phyloP scores from a whole-genome alignment of 2,797 vertebrate genomes.

The Pipistrellus pygmaeus region DNA sequence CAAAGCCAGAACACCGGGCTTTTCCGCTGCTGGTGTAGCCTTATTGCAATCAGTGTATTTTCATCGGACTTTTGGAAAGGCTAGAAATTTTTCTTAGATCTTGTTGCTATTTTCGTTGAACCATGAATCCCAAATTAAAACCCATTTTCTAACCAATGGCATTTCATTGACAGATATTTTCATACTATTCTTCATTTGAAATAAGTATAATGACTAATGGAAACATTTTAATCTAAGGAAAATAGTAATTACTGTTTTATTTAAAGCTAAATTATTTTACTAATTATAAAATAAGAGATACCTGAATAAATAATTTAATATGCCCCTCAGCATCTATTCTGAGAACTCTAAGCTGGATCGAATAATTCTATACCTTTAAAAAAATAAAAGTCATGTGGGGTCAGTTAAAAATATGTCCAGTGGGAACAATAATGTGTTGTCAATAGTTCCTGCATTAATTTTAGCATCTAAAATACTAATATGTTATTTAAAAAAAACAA shows the following conservation, averaged over 20 bases:
- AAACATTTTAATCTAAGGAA: conserved; percentile 60
- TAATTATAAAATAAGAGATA: conserved; percentile 52
- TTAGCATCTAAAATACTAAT: conserved; percentile 10
- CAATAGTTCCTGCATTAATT: conserved; percentile 41
- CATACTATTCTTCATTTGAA: conserved; percentile 14
- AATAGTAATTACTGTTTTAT: not conserved
- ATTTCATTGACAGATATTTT: not conserved
- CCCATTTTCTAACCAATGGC: conserved; percentile 7
- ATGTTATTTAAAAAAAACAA: not conserved
- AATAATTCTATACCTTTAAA: not conserved
- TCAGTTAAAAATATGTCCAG: not conserved
- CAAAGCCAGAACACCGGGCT: not conserved
- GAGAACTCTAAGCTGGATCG: conserved; percentile 37
- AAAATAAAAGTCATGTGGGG: not conserved
- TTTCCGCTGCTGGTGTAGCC: not conserved
- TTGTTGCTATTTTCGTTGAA: not conserved
- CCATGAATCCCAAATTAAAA: not conserved
- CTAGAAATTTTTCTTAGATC: not conserved
- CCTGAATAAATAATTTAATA: conserved; percentile 29
- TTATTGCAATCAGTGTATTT: not conserved
- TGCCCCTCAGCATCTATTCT: not conserved
- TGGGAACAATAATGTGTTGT: not conserved
- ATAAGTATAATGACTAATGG: conserved; percentile 55
- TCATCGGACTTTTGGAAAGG: conserved; percentile 47
- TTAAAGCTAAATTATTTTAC: conserved; percentile 30